A percentile compares a stretch with the other conserved stretches of the same genome.
phyloP scores from a whole-genome alignment of 2,113 vertebrate genomes.

The Dryoscopus gambensis region DNA sequence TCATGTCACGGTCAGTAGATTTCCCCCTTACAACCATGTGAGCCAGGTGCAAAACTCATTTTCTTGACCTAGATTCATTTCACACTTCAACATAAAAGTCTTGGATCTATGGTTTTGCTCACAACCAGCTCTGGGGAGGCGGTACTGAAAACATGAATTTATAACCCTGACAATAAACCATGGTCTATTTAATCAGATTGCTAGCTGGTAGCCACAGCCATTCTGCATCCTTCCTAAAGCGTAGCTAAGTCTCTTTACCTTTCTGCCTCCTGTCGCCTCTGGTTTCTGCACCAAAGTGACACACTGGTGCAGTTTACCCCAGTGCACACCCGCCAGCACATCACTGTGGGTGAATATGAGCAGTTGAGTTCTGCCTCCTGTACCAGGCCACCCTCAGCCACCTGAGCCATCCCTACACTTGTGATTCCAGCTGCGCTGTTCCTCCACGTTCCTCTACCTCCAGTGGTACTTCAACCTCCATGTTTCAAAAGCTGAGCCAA shows the following conservation, averaged over 20 bases:
- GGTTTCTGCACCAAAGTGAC: neutral
- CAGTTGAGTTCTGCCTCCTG: neutral
- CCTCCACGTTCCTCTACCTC: neutral
- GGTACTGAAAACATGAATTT: neutral
- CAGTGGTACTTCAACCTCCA: neutral
- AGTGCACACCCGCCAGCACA: neutral
- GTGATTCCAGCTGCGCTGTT: neutral
- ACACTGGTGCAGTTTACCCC: neutral
- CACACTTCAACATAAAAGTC: neutral
- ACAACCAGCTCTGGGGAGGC: neutral
- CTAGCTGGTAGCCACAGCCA: neutral
- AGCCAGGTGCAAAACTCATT: neutral
- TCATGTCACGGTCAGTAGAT: neutral
- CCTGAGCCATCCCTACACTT: rapidly evolving
- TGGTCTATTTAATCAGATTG: neutral
- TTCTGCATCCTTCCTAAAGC: neutral
- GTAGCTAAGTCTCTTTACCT: neutral
- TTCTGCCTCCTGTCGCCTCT: neutral
- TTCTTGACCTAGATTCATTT: neutral
- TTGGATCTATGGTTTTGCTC: neutral
- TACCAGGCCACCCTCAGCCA: neutral
- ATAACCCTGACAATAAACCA: neutral
- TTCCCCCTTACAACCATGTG: neutral
- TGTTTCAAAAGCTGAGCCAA: neutral
- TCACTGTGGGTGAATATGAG: neutral